Conservation (phyloP, 2,797 vertebrate species). For the Cichlasoma orientale region DNA sequence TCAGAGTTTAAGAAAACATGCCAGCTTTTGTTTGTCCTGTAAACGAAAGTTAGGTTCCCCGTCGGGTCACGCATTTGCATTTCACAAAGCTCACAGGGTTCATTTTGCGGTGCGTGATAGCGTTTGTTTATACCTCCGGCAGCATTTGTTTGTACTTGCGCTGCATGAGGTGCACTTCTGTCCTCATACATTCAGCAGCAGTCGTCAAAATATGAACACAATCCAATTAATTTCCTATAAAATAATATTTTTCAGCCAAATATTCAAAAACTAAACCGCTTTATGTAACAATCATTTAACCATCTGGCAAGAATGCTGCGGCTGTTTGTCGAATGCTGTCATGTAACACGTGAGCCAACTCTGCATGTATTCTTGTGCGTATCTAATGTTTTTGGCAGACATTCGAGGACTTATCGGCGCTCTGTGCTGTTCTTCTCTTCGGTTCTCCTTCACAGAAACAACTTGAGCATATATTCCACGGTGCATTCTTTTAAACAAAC, state of each 20-base stretch:
- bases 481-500: not conserved
- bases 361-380: not conserved
- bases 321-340: not conserved
- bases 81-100: slow-evolving; percentile 69
- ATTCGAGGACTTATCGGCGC: not conserved
- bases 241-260: not conserved
- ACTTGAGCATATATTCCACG: not conserved
- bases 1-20: slow-evolving; percentile 78
- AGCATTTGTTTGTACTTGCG: slow-evolving; percentile 16
- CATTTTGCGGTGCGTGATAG: slow-evolving; percentile 36
- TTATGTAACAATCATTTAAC: not conserved
- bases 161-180: not conserved
- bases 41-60: slow-evolving; percentile 76
- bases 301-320: not conserved
- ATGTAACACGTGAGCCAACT: not conserved
- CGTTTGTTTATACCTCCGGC: slow-evolving; percentile 23
- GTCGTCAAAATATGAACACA: not conserved
- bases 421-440: not conserved
- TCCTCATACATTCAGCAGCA: not conserved
- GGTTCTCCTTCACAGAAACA: not conserved
- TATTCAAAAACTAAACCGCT: not conserved
- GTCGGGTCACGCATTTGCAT: slow-evolving; percentile 71
- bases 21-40: slow-evolving; percentile 78
- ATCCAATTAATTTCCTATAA: not conserved
- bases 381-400: not conserved